These are phyloP conservation scores for Orthosia cruda DNA, from an alignment of 2,888 invertebrate genomes.

Conservation along the genomic window DNA sequence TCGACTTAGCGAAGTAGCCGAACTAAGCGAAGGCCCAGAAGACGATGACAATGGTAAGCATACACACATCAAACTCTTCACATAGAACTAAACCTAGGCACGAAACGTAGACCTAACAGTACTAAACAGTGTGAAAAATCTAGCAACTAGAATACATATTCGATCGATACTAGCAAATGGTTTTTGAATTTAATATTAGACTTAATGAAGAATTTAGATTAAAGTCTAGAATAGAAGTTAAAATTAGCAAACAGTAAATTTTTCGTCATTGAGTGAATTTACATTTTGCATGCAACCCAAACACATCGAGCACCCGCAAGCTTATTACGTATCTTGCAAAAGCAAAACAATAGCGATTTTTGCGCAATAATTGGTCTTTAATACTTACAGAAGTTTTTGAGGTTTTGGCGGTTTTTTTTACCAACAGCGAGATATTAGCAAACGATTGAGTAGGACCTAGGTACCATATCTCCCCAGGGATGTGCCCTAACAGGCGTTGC, in stretches of 20 bases:
- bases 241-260: conserved; percentile 39
- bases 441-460: no score
- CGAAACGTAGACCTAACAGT: conserved; percentile 48
- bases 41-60: conserved; percentile 94
- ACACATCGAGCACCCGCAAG: conserved; percentile 57
- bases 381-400: no score
- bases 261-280: conserved; percentile 36
- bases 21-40: conserved; percentile 94
- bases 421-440: no score
- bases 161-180: conserved; percentile 26
- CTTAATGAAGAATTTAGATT: conserved; percentile 25
- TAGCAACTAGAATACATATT: conserved; percentile 29
- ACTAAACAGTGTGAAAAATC: conserved; percentile 25
- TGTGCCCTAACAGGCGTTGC: no score
- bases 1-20: conserved; percentile 94
- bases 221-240: conserved; percentile 41
- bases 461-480: no score
- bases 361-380: no score
- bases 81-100: conserved; percentile 54
- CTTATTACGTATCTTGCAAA: no score
- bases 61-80: conserved; percentile 17
- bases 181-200: conserved; percentile 39
- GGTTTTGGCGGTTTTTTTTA: no score
- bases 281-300: conserved; percentile 64
- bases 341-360: no score